Percentiles rank a stretch among this genome's conserved stretches.
phyloP scores from a whole-genome alignment of 2,888 invertebrate species.

The Drosophila anomalata region DNA sequence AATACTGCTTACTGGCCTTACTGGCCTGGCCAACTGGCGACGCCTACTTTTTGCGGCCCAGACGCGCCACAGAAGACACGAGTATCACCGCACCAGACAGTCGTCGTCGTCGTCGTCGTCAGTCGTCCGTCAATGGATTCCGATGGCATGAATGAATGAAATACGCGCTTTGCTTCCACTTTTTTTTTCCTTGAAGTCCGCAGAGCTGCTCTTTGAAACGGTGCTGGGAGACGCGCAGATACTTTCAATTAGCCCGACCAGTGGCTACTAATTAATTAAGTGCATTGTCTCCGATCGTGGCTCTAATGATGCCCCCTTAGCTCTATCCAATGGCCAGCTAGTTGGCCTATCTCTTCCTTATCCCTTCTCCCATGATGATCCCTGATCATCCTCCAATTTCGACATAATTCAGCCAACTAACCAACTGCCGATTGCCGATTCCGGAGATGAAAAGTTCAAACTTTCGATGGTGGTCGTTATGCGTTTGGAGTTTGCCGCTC shows the following conservation, averaged over 20 bases:
- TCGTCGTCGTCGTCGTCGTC: conserved; percentile 33
- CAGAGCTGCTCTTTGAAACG: conserved; percentile 57
- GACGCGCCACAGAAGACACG: conserved; percentile 35
- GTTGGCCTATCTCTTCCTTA: background rate
- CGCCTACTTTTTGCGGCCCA: conserved; percentile 70
- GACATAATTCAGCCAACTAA: conserved; percentile 27
- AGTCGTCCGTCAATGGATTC: conserved; percentile 46
- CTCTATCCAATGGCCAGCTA: background rate
- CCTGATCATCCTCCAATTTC: conserved; percentile 16
- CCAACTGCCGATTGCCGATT: conserved; percentile 3
- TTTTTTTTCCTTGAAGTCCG: conserved; percentile 31
- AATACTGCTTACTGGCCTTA: conserved; percentile 13
- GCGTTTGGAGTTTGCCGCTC: conserved; percentile 38
- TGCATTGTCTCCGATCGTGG: conserved; percentile 16
- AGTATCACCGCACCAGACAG: conserved; percentile 38
- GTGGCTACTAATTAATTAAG: conserved; percentile 40
- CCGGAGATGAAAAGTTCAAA: conserved; percentile 42
- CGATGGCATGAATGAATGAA: conserved; percentile 57
- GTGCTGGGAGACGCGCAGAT: conserved; percentile 64
- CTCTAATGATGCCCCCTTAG: conserved; percentile 25
- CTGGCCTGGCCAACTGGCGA: conserved; percentile 42
- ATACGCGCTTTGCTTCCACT: conserved; percentile 47
- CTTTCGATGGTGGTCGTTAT: conserved; percentile 36
- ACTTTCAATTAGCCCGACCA: conserved; percentile 69
- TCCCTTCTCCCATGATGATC: background rate